These are phyloP conservation scores for Petrocephalus zakoni DNA, from an alignment of 2,113 vertebrate species.

Conservation along the genomic window DNA sequence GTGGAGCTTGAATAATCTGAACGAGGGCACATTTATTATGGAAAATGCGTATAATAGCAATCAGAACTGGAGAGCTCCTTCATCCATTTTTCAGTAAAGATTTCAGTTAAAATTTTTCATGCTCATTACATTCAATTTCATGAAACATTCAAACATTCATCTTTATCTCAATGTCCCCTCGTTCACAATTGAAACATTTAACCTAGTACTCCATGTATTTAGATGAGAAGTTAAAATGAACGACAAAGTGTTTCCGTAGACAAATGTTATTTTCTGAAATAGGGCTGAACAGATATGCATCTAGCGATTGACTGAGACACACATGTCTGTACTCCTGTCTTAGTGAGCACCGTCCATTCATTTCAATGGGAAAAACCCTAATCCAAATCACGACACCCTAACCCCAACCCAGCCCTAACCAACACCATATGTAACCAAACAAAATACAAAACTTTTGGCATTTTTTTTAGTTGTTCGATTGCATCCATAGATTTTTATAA, in stretches of 20 bases:
- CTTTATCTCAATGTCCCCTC: background rate
- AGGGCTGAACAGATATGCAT: background rate
- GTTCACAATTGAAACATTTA: background rate
- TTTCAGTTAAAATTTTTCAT: constrained; percentile 5
- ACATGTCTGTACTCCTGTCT: background rate
- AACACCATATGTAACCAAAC: too few species aligned
- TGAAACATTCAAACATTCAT: background rate
- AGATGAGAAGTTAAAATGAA: background rate
- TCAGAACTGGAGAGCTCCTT: background rate
- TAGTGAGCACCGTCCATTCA: background rate
- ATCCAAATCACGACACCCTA: too few species aligned
- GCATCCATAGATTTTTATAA: too few species aligned
- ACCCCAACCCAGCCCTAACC: too few species aligned
- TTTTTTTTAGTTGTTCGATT: too few species aligned
- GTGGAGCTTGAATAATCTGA: background rate
- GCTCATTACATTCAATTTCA: constrained; percentile 11
- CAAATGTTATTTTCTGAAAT: background rate
- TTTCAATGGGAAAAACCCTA: too few species aligned
- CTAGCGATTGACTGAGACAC: background rate
- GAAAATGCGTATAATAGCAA: background rate
- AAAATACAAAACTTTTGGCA: too few species aligned
- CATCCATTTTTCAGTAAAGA: constrained; percentile 6
- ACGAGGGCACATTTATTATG: background rate
- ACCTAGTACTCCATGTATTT: background rate
- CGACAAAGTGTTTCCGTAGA: background rate